These are phyloP conservation scores for Entelurus aequoreus DNA, from an alignment of 2,113 vertebrate species.

Conservation along the genomic window DNA sequence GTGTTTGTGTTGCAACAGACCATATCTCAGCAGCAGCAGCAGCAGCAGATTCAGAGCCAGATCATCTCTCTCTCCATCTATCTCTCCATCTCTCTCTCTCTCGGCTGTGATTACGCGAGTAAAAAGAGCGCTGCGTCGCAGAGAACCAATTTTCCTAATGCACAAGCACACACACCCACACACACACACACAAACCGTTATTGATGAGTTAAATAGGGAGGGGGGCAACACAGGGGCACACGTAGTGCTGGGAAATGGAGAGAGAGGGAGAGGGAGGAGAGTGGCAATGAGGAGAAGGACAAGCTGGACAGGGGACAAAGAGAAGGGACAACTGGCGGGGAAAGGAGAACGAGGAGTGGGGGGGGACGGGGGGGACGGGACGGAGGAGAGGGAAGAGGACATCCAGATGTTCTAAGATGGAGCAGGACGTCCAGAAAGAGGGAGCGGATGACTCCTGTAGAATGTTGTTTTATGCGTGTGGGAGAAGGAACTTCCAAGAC, in stretches of 20 bases:
- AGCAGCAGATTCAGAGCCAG: slow-evolving; percentile 55
- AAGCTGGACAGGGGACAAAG: slow-evolving; percentile 45
- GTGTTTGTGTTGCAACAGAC: slow-evolving; percentile 35
- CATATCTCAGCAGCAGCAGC: slow-evolving; percentile 42
- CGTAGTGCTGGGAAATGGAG: slow-evolving; percentile 59
- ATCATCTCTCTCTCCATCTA: slow-evolving; percentile 37
- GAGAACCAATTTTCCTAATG: slow-evolving; percentile 73
- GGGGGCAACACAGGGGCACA: slow-evolving; percentile 57
- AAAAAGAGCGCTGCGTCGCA: slow-evolving; percentile 62
- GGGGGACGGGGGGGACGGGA: slow-evolving; percentile 13
- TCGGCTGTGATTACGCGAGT: slow-evolving; percentile 70
- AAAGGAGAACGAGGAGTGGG: slow-evolving; percentile 8
- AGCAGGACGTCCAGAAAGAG: slow-evolving; percentile 21
- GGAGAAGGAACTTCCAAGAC: background rate
- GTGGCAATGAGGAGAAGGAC: slow-evolving; percentile 41
- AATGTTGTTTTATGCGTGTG: background rate
- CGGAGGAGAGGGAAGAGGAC: slow-evolving; percentile 15
- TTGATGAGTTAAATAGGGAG: slow-evolving; percentile 74
- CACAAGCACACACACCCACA: slow-evolving; percentile 52
- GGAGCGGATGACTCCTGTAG: background rate
- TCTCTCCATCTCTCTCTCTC: slow-evolving; percentile 16
- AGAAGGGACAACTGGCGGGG: slow-evolving; percentile 30
- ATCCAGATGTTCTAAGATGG: slow-evolving; percentile 15
- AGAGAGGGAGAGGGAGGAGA: slow-evolving; percentile 11
- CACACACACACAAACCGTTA: slow-evolving; percentile 60